Percentiles rank a stretch among this genome's conserved stretches.
These are phyloP conservation scores for Talpa occidentalis DNA, from an alignment of 2,113 vertebrate genomes.

Conservation along the genomic window DNA sequence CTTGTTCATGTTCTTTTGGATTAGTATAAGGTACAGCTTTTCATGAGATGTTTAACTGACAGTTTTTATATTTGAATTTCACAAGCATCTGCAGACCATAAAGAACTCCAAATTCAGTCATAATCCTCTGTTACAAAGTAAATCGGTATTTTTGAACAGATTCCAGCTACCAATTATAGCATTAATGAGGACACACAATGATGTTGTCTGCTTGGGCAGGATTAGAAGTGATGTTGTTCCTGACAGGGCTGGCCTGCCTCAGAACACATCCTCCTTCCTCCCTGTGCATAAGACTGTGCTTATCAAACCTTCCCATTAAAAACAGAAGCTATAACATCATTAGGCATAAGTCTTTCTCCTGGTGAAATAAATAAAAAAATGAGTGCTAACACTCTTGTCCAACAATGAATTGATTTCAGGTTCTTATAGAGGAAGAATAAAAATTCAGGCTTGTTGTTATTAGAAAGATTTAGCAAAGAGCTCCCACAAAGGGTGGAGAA, in stretches of 20 bases:
- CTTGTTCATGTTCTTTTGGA: constrained; percentile 84
- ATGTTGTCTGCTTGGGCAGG: constrained; percentile 69
- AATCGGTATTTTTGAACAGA: constrained; percentile 84
- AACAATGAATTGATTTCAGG: constrained; percentile 74
- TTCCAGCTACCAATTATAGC: constrained; percentile 85
- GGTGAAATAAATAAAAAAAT: constrained; percentile 44
- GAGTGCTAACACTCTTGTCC: constrained; percentile 66
- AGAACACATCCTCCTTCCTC: constrained; percentile 21
- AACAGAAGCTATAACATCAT: constrained; percentile 71
- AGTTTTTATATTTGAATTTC: constrained; percentile 88
- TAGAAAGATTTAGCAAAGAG: constrained; percentile 73
- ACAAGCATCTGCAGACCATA: constrained; percentile 84
- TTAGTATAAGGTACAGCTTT: constrained; percentile 84
- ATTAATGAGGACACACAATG: constrained; percentile 81
- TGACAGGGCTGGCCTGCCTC: constrained; percentile 75
- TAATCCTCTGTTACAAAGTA: constrained; percentile 85
- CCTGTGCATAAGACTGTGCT: constrained; percentile 70
- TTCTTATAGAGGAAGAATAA: constrained; percentile 42
- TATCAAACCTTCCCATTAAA: constrained; percentile 77
- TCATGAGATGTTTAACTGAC: constrained; percentile 85
- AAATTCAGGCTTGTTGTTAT: constrained; percentile 72
- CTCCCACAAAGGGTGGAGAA: neutral
- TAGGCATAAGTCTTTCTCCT: constrained; percentile 75
- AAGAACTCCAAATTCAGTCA: constrained; percentile 82
- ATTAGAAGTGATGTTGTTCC: constrained; percentile 71